Base-by-base conservation (phyloP, 92 coral and sea anemone species). In the Galaxea fascicularis region DNA sequence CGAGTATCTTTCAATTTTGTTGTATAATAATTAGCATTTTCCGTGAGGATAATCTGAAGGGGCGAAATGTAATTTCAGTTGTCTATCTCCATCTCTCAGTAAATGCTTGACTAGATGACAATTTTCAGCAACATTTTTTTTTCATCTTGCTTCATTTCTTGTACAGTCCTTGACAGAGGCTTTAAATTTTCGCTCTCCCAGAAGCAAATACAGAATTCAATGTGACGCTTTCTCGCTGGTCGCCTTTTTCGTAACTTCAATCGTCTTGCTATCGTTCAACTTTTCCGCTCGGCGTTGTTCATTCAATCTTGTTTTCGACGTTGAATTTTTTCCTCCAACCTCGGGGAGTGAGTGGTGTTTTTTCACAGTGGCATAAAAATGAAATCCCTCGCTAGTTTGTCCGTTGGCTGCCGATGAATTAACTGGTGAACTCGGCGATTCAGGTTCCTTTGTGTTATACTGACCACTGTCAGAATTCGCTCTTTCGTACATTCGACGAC, bases 361-460 rank as follows among this genome's bases (percentile, higher is more conserved):
- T 79, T 83, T 83, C 17, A 82, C 86, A 1, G 14, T 62, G 21
- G 95, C 66, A 75, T 80, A 84, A 28, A 91, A 91, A 72, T 88
- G 95, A 58, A 91, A 91, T 18, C 95, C 95, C 59, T 91, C 95
- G 58, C 70, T 57, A 64, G 88, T 91, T 56, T 54, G 92, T 45
- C 87, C 82, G 82, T 75, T 62, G 64, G 89, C 90, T 66, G 92
- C 67, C 26, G 91, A 68, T 0, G 94, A 76, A 65, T 84, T 87
- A 39, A 87, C 89, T 2, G 95, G 86, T 6, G 92, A 62, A 56
- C 64, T 76, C n/a, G 89, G 77, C 11, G 85, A 41, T 25, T 84
- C 60, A 1, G 86, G 64, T 26, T 81, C 90, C 28, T 68, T 82
- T 1, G 70, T 29, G 28, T 56, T 52, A 8, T 18, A 64, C 29